These are phyloP conservation scores for Gibbula magus DNA, from an alignment of 2,888 invertebrate species.

Conservation along the genomic window DNA sequence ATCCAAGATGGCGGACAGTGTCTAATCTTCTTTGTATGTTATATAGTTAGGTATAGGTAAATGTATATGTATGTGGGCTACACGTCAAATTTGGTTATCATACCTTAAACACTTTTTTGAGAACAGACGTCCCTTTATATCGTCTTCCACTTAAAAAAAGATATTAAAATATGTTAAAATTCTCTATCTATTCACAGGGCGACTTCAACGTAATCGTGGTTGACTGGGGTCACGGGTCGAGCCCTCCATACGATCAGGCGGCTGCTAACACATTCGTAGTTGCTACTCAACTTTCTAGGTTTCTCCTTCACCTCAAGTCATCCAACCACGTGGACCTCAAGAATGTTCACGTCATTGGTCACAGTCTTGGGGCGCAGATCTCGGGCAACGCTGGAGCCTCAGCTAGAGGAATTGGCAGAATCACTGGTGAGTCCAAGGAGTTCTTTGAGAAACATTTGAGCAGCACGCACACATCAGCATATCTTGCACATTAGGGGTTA, in stretches of 20 bases:
- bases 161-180: too few species aligned
- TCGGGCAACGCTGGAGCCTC: slow-evolving; percentile 89
- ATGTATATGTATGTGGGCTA: too few species aligned
- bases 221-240: slow-evolving; percentile 56
- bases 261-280: slow-evolving; percentile 71
- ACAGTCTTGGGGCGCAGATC: slow-evolving; percentile 90
- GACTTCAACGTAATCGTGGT: slow-evolving; percentile 59
- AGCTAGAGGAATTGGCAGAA: slow-evolving; percentile 57
- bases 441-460: too few species aligned
- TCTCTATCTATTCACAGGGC: slow-evolving; percentile 36
- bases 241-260: slow-evolving; percentile 66
- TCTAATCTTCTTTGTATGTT: too few species aligned
- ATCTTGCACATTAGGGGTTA: too few species aligned
- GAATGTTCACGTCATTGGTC: slow-evolving; percentile 80
- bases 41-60: too few species aligned
- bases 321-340: slow-evolving; percentile 78
- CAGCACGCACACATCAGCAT: too few species aligned
- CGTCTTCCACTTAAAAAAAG: too few species aligned
- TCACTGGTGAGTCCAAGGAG: slow-evolving; percentile 56
- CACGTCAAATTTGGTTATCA: too few species aligned
- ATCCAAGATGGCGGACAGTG: too few species aligned
- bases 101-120: too few species aligned
- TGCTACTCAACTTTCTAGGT: slow-evolving; percentile 65
- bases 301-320: slow-evolving; percentile 57
- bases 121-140: too few species aligned